Evolutionary conservation across 2,888 invertebrate species (phyloP), one percentile per base, ranked within the genome.

Genomic region (Mycogona germanica): DNA sequence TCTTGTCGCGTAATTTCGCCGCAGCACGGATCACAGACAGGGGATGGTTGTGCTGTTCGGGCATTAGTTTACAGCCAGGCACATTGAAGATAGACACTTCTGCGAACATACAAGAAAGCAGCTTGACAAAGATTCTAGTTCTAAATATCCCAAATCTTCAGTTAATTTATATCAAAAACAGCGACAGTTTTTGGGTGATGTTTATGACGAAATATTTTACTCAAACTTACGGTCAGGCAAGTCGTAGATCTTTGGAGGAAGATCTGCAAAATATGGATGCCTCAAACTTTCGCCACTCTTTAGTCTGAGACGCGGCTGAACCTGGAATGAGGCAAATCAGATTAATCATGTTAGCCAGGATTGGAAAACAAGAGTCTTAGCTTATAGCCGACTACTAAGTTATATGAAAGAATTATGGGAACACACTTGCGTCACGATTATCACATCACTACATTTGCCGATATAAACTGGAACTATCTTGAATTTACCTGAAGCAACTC

Each of bases 11-110:
- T 28, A 53, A 40, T 53, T 53, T 53, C 12, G 46, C 53, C 9
- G 53, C 53, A 26, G 53, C 53, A 26, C 53, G 53, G 23, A 53
- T 53, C 53, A 53, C 53, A 48, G 53, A 53, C 12, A 48, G 29
- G 9, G 53, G 53, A n/a, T 48, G 48, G 21, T 53, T 53, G 53
- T 53, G 47, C 25, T 35, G 14, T 74, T 93, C 93, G 53, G 84
- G 81, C 70, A 82, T 81, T 67, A 91, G 73, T 71, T 82, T 81
- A 65, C 93, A 81, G 65, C 92, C 92, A 73, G 92, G 89, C 69
- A 95, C 89, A 65, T 84, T 87, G 76, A 89, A 92, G 76, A 96
- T 89, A 66, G 93, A 92, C 67, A 87, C 81, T 75, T 89, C 95
- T 95, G 81, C 40, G 82, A 82, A 72, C 71, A 63, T 62, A 65